These are phyloP conservation scores for Caligus rogercresseyi DNA, from an alignment of 1,140 invertebrate genomes.

Conservation along the genomic window DNA sequence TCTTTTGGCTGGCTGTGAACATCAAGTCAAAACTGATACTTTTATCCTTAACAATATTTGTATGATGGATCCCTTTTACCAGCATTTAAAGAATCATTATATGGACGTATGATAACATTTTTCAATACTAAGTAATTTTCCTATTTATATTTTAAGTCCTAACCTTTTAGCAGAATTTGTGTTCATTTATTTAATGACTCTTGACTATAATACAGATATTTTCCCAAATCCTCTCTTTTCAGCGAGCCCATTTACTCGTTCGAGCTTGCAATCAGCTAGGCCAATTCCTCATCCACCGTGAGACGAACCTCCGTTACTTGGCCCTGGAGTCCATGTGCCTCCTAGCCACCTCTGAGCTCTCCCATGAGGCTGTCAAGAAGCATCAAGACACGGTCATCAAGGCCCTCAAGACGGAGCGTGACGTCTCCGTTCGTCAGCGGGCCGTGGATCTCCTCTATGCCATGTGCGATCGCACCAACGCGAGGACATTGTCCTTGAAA, in stretches of 20 bases:
- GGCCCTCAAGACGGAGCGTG: constrained; percentile 98
- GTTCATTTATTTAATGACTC: no score
- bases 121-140: no score
- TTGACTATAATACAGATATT: no score
- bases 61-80: no score
- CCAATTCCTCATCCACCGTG: constrained; percentile 36
- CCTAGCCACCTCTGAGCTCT: constrained; percentile 95
- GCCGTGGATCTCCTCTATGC: constrained; percentile 98
- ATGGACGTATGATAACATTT: no score
- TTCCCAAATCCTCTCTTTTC: constrained; percentile 23
- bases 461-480: constrained; percentile 98
- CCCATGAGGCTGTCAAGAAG: constrained; percentile 98
- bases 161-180: no score
- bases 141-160: no score
- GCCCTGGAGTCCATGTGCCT: constrained; percentile 99
- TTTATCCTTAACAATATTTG: no score
- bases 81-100: no score
- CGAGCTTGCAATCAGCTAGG: constrained; percentile 64
- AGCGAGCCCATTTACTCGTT: constrained; percentile 87
- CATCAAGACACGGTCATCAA: constrained; percentile 98
- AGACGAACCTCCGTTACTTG: constrained; percentile 94
- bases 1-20: no score
- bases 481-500: constrained; percentile 98
- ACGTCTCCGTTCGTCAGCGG: constrained; percentile 93
- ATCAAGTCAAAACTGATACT: no score